phyloP scores from a whole-genome alignment of 2,113 vertebrate species.

The Isichthys henryi region DNA sequence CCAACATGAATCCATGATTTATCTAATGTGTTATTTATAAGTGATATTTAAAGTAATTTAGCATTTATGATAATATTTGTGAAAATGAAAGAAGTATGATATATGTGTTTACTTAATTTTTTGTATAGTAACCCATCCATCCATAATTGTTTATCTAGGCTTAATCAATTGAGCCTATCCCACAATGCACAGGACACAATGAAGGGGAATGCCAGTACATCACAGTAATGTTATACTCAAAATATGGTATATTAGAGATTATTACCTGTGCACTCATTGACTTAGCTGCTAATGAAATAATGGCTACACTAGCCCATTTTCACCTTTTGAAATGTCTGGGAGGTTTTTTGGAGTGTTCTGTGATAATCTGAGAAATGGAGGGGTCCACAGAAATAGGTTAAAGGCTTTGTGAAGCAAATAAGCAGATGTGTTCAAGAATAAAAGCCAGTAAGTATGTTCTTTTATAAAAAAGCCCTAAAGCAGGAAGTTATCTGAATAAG shows the following conservation, averaged over 20 bases:
- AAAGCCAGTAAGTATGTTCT: neutral
- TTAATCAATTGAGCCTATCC: neutral
- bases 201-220: neutral
- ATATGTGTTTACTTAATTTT: no score
- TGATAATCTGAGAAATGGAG: neutral
- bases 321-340: neutral
- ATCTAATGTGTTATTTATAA: neutral
- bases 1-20: neutral
- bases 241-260: neutral
- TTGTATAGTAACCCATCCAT: neutral
- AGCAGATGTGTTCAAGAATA: neutral
- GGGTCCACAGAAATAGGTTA: neutral
- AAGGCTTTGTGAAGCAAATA: neutral
- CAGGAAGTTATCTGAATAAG: neutral
- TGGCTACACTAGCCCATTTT: neutral
- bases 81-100: no score
- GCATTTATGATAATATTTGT: no score
- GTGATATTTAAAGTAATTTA: neutral
- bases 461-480: neutral
- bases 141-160: neutral
- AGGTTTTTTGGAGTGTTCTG: neutral
- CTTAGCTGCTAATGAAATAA: neutral
- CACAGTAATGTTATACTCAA: neutral
- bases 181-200: neutral
- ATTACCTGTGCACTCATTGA: neutral